Conservation (phyloP, 2,797 vertebrate species). For the Potorous gilbertii region DNA sequence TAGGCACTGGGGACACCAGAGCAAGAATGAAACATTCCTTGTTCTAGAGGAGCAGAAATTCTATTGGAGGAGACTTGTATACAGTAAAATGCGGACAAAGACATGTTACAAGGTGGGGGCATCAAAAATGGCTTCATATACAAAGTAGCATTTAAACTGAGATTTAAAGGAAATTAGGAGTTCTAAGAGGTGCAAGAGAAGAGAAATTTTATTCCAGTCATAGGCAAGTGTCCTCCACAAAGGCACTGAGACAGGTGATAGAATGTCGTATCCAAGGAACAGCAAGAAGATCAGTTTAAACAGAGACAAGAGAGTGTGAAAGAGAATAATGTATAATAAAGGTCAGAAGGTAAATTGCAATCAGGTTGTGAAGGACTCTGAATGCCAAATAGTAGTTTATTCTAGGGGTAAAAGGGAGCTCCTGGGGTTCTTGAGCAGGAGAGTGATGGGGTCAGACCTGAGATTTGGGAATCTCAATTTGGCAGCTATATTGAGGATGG, state of each 20-base stretch:
- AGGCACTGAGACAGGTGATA: not conserved
- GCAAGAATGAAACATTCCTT: not conserved
- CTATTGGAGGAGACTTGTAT: not conserved
- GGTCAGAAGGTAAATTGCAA: not conserved
- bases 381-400: not conserved
- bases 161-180: not conserved
- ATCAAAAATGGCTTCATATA: not conserved
- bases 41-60: not conserved
- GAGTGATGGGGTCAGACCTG: not conserved
- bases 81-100: not conserved
- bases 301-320: not conserved
- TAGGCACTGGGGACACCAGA: not conserved
- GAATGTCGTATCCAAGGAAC: not conserved
- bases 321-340: not conserved
- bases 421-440: not conserved
- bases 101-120: not conserved
- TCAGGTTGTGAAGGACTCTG: not conserved
- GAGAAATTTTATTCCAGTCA: not conserved
- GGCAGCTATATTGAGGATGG: fast-evolving
- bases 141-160: not conserved
- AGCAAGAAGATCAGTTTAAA: not conserved
- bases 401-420: not conserved
- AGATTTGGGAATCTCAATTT: not conserved
- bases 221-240: not conserved
- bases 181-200: not conserved